phyloP scores from a whole-genome alignment of 2,113 vertebrate species.

The Saccopteryx bilineata region DNA sequence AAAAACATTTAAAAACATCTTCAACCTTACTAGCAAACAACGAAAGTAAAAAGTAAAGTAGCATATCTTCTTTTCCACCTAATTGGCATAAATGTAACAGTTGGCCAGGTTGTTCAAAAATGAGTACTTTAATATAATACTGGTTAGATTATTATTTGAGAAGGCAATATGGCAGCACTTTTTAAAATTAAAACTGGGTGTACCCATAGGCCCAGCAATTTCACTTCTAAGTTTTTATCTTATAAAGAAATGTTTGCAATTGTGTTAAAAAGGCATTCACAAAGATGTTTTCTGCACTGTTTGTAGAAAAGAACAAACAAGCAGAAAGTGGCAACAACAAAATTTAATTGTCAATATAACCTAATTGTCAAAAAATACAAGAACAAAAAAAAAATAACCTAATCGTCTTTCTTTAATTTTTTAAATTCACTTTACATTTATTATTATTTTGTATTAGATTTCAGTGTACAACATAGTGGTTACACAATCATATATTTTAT shows the following conservation, averaged over 20 bases:
- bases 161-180: not conserved
- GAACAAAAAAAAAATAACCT: too few relatives aligned
- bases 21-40: not conserved
- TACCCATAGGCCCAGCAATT: not conserved
- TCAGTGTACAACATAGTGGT: too few relatives aligned
- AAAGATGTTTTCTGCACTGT: not conserved
- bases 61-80: not conserved
- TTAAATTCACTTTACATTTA: too few relatives aligned
- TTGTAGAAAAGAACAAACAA: not conserved
- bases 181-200: not conserved
- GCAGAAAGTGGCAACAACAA: not conserved
- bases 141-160: not conserved
- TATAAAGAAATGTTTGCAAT: not conserved
- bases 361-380: too few relatives aligned
- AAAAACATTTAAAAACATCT: too few relatives aligned
- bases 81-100: not conserved
- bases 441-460: too few relatives aligned
- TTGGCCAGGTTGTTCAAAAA: not conserved
- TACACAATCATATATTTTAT: too few relatives aligned
- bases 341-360: not conserved
- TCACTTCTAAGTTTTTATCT: not conserved
- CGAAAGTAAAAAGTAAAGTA: not conserved
- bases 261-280: not conserved
- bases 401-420: too few relatives aligned
- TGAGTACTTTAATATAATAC: not conserved